Evolutionary conservation across 2,888 invertebrate species (phyloP), one percentile per base, ranked within the genome.

Genomic region (Alentia gelatinosa): DNA sequence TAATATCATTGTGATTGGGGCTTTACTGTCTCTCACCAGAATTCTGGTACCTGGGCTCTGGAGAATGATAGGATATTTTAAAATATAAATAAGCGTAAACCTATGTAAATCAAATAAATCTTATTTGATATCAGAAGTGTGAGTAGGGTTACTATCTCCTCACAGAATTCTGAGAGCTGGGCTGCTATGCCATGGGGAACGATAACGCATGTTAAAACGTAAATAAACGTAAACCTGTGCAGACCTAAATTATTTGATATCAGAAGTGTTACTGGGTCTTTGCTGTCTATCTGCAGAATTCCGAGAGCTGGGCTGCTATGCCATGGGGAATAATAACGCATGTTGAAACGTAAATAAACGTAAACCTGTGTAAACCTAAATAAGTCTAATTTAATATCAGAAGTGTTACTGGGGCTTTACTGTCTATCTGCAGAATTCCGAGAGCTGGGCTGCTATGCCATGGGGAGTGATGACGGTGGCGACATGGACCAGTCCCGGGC

Each of bases 401-500:
- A n/a, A n/a, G n/a, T n/a, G n/a, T n/a, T n/a, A n/a, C n/a, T n/a
- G n/a, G n/a, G n/a, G n/a, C n/a, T n/a, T n/a, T n/a, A n/a, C n/a
- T n/a, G n/a, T n/a, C n/a, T 63, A 63, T 63, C n/a, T 63, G n/a
- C 83, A 83, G 83, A 83, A 39, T 83, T 26, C 39, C 83, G 83
- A 0, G 39, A 7, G 3, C 39, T 83, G 1, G 83, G 83, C 26
- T 83, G 83, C 23, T 83, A 37, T 83, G 83, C 83, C 3, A 56
- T 56, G 56, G 56, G 56, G n/a, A 19, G n/a, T 56, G 5, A 3
- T 1, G n/a, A 19, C 56, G 56, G 83, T 15, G 83, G 83, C 12
- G 83, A 83, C 83, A 83, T 83, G 83, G 26, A 19, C 7, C n/a
- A 37, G 19, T 7, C 1, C 19, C 23, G 83, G 39, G 4, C 33